A percentile compares a stretch with the other conserved stretches of the same genome.
These are phyloP conservation scores for Choreutis nemorana DNA, from an alignment of 2,888 invertebrate genomes.

Conservation along the genomic window DNA sequence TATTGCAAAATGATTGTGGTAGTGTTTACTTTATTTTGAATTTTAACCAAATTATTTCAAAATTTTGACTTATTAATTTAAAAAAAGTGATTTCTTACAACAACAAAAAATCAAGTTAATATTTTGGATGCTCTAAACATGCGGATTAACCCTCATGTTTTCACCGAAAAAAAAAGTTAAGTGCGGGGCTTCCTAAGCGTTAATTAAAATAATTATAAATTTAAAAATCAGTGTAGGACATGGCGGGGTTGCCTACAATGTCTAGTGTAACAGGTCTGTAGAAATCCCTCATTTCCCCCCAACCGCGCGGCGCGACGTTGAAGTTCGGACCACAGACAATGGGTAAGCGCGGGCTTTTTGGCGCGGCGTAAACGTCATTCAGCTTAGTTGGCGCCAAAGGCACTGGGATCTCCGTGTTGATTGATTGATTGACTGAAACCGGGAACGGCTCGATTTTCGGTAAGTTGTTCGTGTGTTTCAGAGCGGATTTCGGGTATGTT, in stretches of 20 bases:
- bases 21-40: not conserved
- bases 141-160: not conserved
- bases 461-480: constrained; percentile 39
- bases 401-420: constrained; percentile 39
- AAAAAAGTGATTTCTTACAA: not conserved
- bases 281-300: constrained; percentile 74
- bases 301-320: constrained; percentile 85
- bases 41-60: not conserved
- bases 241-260: constrained; percentile 41
- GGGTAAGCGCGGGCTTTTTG: constrained; percentile 44
- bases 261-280: constrained; percentile 80
- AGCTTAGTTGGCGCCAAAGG: constrained; percentile 53
- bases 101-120: not conserved
- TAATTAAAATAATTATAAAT: constrained; percentile 4
- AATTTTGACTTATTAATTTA: not conserved
- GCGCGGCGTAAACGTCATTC: constrained; percentile 54
- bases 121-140: not conserved
- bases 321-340: constrained; percentile 70
- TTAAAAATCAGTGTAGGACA: constrained; percentile 63
- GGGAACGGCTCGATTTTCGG: constrained; percentile 62
- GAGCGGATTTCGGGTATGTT: constrained; percentile 52
- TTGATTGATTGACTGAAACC: constrained; percentile 33
- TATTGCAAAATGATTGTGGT: not conserved
- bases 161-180: not conserved
- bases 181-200: not conserved